Evolutionary conservation across 2,888 invertebrate genomes (phyloP), one percentile per base, ranked within the genome.

Genomic region (Diarsia brunnea): DNA sequence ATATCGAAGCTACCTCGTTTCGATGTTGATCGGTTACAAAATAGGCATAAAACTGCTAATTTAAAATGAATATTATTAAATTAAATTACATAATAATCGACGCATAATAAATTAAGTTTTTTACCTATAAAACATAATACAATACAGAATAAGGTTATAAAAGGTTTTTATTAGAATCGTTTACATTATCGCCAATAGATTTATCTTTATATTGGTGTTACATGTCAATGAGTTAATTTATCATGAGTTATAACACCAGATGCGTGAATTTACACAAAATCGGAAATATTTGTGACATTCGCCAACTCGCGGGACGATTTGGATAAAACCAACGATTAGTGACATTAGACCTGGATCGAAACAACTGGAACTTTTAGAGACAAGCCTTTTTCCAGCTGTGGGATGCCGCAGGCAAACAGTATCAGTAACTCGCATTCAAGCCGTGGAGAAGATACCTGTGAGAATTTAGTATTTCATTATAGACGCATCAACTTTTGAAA

Each of bases 211-310:
- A 78, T 76, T 64, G 68, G 47, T 81, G 64, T 79, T 58, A 51
- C 45, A 49, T 60, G 75, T 81, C 75, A 76, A 67, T 69, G 69
- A 72, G 71, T 78, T 67, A 64, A 79, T 86, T 78, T 58, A 66
- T 45, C n/a, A 49, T 71, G 67, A 84, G 19, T 76, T 76, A 84
- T 75, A 68, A 24, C 66, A 43, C 49, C 16, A 61, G 63, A 68
- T 51, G 69, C 69, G 66, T 64, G 66, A 73, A 58, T 70, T 45
- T 24, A 63, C 8, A 16, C 43, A n/a, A n/a, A 63, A 43, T 43
- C 14, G 38, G 5, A 21, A 21, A 61, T 27, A 60, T 61, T 31
- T n/a, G 43, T n/a, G 43, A 38, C 19, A 61, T 12, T 38, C 7
- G 38, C 2, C 38, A n/a, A n/a, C 12, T 63, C 5, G 60, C 60